These are phyloP conservation scores for Festucalex cinctus DNA, from an alignment of 2,113 vertebrate genomes.

Conservation along the genomic window DNA sequence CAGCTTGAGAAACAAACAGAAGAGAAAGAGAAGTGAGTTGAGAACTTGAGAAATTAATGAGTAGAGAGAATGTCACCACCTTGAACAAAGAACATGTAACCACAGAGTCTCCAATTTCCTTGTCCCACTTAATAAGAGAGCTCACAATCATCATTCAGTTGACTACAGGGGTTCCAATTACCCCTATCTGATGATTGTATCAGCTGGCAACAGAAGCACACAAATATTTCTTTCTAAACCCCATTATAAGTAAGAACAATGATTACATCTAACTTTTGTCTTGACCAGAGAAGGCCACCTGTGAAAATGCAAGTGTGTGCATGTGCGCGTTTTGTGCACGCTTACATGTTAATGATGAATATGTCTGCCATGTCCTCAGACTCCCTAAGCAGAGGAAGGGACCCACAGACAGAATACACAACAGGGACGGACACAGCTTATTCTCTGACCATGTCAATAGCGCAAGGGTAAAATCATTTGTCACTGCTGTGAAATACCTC, in stretches of 20 bases:
- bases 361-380: conserved; percentile 57
- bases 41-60: conserved; percentile 51
- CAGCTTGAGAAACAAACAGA: conserved; percentile 21
- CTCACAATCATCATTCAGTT: conserved; percentile 90
- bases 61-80: conserved; percentile 3
- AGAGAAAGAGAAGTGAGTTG: conserved; percentile 17
- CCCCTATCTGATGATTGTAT: conserved; percentile 90
- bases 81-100: conserved; percentile 42
- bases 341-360: conserved; percentile 67
- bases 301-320: conserved; percentile 2
- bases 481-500: conserved; percentile 70
- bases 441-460: conserved; percentile 78
- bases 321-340: conserved; percentile 10
- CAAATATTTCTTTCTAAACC: conserved; percentile 87
- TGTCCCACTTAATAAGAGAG: conserved; percentile 85
- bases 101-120: conserved; percentile 74
- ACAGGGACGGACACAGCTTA: conserved; percentile 73
- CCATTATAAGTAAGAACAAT: conserved; percentile 87
- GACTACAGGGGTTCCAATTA: conserved; percentile 85
- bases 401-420: conserved; percentile 73
- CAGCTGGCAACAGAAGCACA: conserved; percentile 82
- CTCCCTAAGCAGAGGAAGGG: conserved; percentile 72
- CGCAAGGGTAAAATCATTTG: conserved; percentile 80
- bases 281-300: conserved; percentile 38
- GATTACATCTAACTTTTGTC: conserved; percentile 87